Percentiles rank a stretch among this genome's conserved stretches.
These are phyloP conservation scores for Torymus texanus DNA, from an alignment of 2,888 invertebrate species.

Conservation along the genomic window DNA sequence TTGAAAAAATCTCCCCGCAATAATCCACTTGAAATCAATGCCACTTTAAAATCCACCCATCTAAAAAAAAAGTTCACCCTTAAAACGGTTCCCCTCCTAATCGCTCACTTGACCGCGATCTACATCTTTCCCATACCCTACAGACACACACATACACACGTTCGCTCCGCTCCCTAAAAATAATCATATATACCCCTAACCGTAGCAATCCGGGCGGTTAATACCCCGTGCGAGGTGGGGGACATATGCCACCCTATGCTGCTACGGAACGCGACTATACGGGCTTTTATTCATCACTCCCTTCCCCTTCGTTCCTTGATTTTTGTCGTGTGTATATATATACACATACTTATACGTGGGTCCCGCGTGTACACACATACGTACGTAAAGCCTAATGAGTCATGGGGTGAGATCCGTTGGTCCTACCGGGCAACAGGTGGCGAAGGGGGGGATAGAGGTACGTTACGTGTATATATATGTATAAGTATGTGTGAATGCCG, in stretches of 20 bases:
- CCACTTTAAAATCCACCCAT: no score
- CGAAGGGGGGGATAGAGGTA: not conserved
- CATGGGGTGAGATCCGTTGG: conserved; percentile 37
- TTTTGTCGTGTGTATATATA: not conserved
- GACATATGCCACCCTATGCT: not conserved
- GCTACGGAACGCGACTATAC: not conserved
- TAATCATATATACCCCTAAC: not conserved
- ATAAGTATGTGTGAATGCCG: no score
- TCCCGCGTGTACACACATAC: not conserved
- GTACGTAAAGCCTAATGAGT: conserved; percentile 42
- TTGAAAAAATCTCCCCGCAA: no score
- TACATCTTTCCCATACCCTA: no score
- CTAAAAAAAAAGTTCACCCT: no score
- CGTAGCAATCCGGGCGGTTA: conserved; percentile 22
- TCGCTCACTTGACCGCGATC: no score
- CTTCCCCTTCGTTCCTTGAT: not conserved
- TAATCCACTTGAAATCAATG: no score
- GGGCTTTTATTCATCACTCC: conserved; percentile 20
- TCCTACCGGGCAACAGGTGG: conserved; percentile 42
- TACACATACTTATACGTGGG: not conserved
- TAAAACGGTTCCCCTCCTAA: no score
- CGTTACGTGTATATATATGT: no score
- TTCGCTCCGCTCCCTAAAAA: not conserved
- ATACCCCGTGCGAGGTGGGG: conserved; percentile 19
- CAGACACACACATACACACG: no score